phyloP scores from a whole-genome alignment of 2,797 vertebrate genomes.

The Heteromormyrus szaboi region DNA sequence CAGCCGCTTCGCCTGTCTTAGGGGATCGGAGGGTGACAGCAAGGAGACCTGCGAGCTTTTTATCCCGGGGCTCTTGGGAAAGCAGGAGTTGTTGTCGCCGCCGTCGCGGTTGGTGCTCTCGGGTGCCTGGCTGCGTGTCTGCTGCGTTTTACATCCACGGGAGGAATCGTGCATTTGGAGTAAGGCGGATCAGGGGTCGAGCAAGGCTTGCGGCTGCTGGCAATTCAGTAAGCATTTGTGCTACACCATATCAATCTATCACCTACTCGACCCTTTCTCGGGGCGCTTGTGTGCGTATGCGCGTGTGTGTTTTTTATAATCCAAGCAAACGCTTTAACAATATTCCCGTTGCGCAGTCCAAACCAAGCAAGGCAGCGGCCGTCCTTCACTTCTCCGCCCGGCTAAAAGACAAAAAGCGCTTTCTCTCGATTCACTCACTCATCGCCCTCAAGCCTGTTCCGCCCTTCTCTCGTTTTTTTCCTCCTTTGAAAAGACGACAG shows the following conservation, averaged over 20 bases:
- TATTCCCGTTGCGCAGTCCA: conserved; percentile 22
- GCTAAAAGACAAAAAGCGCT: conserved; percentile 29
- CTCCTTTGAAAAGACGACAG: conserved; percentile 13
- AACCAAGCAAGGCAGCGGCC: conserved; percentile 10
- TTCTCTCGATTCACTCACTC: conserved; percentile 45
- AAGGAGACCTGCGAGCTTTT: conserved; percentile 47
- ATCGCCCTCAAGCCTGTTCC: conserved; percentile 26
- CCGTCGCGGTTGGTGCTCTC: conserved; percentile 46
- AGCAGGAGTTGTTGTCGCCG: conserved; percentile 25
- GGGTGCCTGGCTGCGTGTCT: conserved; percentile 49
- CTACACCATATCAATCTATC: conserved; percentile 16
- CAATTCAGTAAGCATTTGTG: conserved; percentile 28
- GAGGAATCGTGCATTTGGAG: conserved; percentile 80
- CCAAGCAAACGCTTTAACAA: conserved; percentile 36
- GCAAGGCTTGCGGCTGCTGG: conserved; percentile 1
- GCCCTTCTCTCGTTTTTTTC: conserved; percentile 7
- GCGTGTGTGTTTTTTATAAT: conserved; percentile 39
- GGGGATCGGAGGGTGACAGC: conserved; percentile 73
- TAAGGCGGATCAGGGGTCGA: conserved; percentile 44
- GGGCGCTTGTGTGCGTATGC: neutral
- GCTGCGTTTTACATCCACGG: conserved; percentile 62
- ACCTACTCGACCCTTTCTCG: conserved; percentile 5
- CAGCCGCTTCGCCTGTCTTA: conserved; percentile 76
- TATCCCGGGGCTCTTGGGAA: conserved; percentile 46
- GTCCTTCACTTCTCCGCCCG: conserved; percentile 26